Conservation (phyloP, 1,140 invertebrate genomes). For the Teleopsis dalmanni region DNA sequence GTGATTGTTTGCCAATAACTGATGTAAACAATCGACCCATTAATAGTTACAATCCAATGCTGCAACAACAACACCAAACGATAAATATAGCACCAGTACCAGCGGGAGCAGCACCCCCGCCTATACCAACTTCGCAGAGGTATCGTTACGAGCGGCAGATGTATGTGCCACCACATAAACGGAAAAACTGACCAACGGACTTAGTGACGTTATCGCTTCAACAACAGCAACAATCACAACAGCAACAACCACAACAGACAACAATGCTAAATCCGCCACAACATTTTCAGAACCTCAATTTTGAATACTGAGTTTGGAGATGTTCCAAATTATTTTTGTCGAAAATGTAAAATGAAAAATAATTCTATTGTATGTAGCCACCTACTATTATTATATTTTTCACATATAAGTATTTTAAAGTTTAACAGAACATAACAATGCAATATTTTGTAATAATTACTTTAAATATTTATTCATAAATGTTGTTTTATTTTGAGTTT, state of each 20-base stretch:
- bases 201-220: too few species aligned
- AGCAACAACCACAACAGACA: not conserved
- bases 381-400: too few species aligned
- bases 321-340: too few species aligned
- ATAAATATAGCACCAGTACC: not conserved
- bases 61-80: constrained; percentile 10
- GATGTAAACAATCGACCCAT: constrained; percentile 39
- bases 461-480: too few species aligned
- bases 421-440: too few species aligned
- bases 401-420: too few species aligned
- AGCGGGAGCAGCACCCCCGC: constrained; percentile 10
- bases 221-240: constrained; percentile 2
- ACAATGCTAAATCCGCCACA: not conserved
- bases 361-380: too few species aligned
- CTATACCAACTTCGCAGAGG: constrained; percentile 17
- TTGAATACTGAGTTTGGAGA: too few species aligned
- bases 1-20: constrained; percentile 64
- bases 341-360: too few species aligned
- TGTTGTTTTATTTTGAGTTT: too few species aligned
- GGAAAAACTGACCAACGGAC: constrained; percentile 15
- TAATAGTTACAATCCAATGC: constrained; percentile 18
- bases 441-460: too few species aligned
- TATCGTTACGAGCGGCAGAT: constrained; percentile 41
- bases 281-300: not conserved
- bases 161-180: constrained; percentile 44